A percentile compares a stretch with the other conserved stretches of the same genome.
Evolutionary conservation across 2,888 invertebrate genomes (phyloP).

Genomic region (Morpho helenor): DNA sequence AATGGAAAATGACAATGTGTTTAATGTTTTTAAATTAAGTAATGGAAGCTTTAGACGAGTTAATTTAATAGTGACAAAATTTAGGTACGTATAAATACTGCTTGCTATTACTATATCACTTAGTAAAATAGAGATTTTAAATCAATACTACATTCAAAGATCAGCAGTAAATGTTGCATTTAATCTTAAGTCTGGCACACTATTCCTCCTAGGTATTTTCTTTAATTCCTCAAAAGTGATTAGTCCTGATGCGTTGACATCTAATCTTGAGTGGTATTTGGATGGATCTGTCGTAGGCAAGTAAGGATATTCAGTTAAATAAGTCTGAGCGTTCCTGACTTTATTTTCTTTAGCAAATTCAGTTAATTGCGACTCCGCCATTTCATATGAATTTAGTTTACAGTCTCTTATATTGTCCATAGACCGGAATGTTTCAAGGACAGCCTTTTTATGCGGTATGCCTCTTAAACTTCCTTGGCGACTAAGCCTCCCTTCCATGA

Average conservation of each 20-base stretch:
- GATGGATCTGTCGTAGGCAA: conserved; percentile 72
- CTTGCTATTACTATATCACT: neutral
- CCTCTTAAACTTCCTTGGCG: conserved; percentile 73
- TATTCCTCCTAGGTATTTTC: conserved; percentile 60
- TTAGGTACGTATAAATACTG: conserved; percentile 25
- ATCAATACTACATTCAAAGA: conserved; percentile 28
- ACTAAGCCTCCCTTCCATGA: conserved; percentile 67
- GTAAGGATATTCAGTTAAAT: conserved; percentile 70
- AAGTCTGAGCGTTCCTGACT: conserved; percentile 62
- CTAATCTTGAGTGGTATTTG: conserved; percentile 67
- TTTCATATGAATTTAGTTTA: conserved; percentile 61
- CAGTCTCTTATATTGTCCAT: conserved; percentile 67
- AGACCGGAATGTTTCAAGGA: conserved; percentile 71
- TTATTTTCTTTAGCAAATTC: conserved; percentile 58
- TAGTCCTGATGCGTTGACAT: conserved; percentile 63
- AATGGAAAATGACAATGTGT: conserved; percentile 1
- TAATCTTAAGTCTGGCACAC: conserved; percentile 68
- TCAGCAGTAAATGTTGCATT: conserved; percentile 60
- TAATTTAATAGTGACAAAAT: neutral
- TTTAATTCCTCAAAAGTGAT: conserved; percentile 66
- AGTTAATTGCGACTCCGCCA: conserved; percentile 51
- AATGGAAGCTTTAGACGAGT: too few species aligned
- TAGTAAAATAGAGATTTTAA: neutral
- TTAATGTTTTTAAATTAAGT: too few species aligned
- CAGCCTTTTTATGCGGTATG: conserved; percentile 75